Conservation (phyloP, 2,113 vertebrate species). For the Mungos mungo region DNA sequence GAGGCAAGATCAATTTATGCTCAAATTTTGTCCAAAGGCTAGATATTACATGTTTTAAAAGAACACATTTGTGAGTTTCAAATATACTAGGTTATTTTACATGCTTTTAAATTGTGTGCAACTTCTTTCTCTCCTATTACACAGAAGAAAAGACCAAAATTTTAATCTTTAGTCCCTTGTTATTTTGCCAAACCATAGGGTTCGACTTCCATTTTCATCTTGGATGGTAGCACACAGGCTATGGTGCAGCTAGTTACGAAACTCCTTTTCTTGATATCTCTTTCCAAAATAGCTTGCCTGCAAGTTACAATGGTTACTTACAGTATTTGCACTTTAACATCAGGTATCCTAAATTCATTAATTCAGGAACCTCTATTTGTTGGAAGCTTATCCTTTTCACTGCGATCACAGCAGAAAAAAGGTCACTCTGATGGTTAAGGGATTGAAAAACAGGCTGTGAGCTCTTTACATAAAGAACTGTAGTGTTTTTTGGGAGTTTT, state of each 20-base stretch:
- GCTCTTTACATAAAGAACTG: not conserved
- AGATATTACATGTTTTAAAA: not conserved
- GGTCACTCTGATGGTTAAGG: not conserved
- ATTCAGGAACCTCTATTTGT: not conserved
- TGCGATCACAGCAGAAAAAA: not conserved
- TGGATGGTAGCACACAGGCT: not conserved
- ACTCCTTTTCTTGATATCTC: not conserved
- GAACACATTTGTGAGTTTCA: not conserved
- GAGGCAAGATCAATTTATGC: not conserved
- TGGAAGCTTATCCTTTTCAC: not conserved
- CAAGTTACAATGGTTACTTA: not conserved
- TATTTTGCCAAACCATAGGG: not conserved
- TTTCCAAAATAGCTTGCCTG: not conserved
- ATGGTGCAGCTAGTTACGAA: not conserved
- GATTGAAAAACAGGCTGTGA: not conserved
- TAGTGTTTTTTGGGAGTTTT: not conserved
- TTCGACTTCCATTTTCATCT: not conserved
- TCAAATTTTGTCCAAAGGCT: not conserved
- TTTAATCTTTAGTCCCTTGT: not conserved
- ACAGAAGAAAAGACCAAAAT: not conserved
- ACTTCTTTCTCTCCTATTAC: not conserved
- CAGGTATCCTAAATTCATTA: not conserved
- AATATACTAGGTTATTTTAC: not conserved
- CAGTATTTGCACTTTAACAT: not conserved
- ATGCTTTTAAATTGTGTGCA: not conserved